Conservation (phyloP, 1,140 invertebrate species). For the Schlechtendalia chinensis region DNA sequence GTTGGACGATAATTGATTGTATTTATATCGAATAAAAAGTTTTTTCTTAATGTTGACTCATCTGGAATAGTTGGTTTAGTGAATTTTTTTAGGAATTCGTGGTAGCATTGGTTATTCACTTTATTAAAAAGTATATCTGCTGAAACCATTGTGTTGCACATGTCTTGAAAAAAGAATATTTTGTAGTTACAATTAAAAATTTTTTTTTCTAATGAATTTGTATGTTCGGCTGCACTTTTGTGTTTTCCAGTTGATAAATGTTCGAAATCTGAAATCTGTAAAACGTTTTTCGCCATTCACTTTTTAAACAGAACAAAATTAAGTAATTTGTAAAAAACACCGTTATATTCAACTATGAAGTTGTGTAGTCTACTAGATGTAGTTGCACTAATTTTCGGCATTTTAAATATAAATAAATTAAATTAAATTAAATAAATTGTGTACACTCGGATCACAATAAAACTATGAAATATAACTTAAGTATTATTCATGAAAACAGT, state of each 20-base stretch:
- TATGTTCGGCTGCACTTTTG: neutral
- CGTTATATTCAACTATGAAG: too few relatives aligned
- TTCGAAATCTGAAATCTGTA: neutral
- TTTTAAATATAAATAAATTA: too few relatives aligned
- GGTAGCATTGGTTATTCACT: neutral
- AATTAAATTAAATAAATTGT: too few relatives aligned
- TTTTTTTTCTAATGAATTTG: neutral
- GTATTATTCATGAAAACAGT: too few relatives aligned
- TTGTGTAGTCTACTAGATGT: too few relatives aligned
- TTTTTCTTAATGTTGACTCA: neutral
- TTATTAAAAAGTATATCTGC: conserved; percentile 9
- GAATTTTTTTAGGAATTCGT: neutral
- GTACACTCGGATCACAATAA: too few relatives aligned
- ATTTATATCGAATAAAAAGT: neutral
- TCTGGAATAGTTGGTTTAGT: neutral
- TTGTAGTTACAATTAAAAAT: neutral
- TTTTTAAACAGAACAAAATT: neutral
- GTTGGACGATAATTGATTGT: neutral
- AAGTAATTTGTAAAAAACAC: neutral
- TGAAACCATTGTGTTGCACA: neutral
- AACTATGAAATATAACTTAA: too few relatives aligned
- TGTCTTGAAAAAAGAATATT: neutral
- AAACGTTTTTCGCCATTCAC: neutral
- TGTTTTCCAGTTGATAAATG: neutral
- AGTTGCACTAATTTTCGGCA: too few relatives aligned